phyloP scores from a whole-genome alignment of 2,797 vertebrate species.

The Hippoglossus hippoglossus region DNA sequence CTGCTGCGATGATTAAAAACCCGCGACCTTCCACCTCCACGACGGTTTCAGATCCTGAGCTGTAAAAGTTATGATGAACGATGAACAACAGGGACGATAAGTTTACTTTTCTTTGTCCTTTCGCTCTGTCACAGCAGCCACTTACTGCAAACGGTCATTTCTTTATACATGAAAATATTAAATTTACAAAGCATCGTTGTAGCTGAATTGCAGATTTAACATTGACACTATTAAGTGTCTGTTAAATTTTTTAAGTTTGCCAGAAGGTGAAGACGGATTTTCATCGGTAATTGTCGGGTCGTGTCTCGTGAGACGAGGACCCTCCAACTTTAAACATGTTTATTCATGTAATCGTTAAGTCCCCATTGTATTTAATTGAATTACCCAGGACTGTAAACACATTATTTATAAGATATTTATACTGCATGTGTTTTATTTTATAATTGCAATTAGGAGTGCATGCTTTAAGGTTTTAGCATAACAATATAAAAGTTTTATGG shows the following conservation, averaged over 20 bases:
- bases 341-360: not conserved
- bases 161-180: not conserved
- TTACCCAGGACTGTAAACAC: not conserved
- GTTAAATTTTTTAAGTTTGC: not conserved
- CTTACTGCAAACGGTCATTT: not conserved
- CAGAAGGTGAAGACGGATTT: not conserved
- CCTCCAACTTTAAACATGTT: conserved; percentile 5
- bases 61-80: conserved; percentile 29
- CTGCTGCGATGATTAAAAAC: conserved; percentile 39
- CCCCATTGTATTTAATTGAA: not conserved
- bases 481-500: not conserved
- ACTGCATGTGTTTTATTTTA: conserved; percentile 2
- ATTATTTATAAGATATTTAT: not conserved
- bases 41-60: conserved; percentile 17
- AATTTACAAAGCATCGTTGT: not conserved
- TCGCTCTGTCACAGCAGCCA: not conserved
- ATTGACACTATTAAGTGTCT: not conserved
- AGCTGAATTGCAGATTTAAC: not conserved
- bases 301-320: not conserved
- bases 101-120: too few relatives aligned
- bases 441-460: not conserved
- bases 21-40: conserved; percentile 36
- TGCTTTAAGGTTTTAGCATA: not conserved
- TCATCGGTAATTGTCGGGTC: not conserved
- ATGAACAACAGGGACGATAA: not conserved